phyloP scores from a whole-genome alignment of 2,113 vertebrate species.

The Pelecanoides urinatrix region DNA sequence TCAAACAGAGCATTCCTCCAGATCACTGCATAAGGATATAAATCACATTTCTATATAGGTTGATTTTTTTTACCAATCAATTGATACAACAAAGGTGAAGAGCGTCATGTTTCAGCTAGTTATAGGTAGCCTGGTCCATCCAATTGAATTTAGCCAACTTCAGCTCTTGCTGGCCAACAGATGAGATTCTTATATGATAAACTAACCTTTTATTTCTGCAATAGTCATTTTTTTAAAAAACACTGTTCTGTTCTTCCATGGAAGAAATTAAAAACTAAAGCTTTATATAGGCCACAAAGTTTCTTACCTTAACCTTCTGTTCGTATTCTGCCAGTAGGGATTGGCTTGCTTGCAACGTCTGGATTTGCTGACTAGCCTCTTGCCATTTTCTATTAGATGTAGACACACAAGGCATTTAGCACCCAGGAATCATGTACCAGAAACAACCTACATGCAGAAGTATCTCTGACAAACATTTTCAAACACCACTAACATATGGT shows the following conservation, averaged over 20 bases:
- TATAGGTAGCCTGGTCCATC: background rate
- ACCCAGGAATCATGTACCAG: background rate
- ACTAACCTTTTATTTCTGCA: background rate
- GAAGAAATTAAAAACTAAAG: background rate
- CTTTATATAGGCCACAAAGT: background rate
- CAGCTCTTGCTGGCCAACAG: background rate
- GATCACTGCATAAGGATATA: background rate
- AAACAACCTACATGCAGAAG: background rate
- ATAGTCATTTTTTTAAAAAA: background rate
- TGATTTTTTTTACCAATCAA: background rate
- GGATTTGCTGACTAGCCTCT: slow-evolving; percentile 82
- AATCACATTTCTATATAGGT: background rate
- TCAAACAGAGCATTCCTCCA: background rate
- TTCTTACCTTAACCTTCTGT: slow-evolving; percentile 88
- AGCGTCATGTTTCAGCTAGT: background rate
- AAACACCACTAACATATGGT: background rate
- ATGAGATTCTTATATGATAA: background rate
- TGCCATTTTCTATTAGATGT: slow-evolving; percentile 82
- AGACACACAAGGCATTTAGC: background rate
- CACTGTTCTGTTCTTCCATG: background rate
- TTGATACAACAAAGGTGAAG: background rate
- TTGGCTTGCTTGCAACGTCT: slow-evolving; percentile 81
- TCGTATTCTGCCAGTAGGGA: slow-evolving; percentile 80
- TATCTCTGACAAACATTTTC: background rate
- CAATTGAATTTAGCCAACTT: background rate